A percentile compares a stretch with the other conserved stretches of the same genome.
Conservation (phyloP, 2,888 invertebrate genomes). For the Coelogynopora nodosa region DNA sequence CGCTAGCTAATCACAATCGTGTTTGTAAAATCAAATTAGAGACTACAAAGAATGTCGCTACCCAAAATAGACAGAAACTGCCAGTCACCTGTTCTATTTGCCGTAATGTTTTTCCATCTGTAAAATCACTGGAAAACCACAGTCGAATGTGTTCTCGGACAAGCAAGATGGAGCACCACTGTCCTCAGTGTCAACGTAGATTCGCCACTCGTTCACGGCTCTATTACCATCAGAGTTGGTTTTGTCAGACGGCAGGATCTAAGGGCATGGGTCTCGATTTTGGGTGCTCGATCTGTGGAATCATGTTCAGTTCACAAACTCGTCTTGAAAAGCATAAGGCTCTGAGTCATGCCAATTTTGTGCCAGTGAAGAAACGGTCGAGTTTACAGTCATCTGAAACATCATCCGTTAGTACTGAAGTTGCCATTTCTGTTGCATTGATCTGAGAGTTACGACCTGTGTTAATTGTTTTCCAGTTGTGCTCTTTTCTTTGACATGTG, state of each 20-base stretch:
- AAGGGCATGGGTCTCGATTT: neutral
- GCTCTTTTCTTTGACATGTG: too few species aligned
- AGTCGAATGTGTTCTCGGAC: neutral
- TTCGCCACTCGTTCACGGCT: neutral
- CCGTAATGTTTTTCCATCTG: too few species aligned
- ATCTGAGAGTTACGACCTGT: too few species aligned
- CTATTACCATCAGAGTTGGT: neutral
- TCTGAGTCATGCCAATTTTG: neutral
- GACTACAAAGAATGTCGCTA: too few species aligned
- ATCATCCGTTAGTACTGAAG: neutral
- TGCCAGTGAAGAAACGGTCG: neutral
- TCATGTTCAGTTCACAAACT: neutral
- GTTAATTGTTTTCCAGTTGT: too few species aligned
- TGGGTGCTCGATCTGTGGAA: neutral
- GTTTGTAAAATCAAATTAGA: too few species aligned
- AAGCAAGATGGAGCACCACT: neutral
- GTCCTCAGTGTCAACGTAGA: neutral
- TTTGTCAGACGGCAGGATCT: neutral
- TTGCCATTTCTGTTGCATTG: too few species aligned
- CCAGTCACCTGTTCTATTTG: too few species aligned
- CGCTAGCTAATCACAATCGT: too few species aligned
- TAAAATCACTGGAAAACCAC: neutral
- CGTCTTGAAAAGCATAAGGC: neutral
- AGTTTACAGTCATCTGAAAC: neutral
- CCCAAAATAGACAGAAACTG: too few species aligned